phyloP scores from a whole-genome alignment of 1,140 invertebrate genomes.

The Homalodisca vitripennis region DNA sequence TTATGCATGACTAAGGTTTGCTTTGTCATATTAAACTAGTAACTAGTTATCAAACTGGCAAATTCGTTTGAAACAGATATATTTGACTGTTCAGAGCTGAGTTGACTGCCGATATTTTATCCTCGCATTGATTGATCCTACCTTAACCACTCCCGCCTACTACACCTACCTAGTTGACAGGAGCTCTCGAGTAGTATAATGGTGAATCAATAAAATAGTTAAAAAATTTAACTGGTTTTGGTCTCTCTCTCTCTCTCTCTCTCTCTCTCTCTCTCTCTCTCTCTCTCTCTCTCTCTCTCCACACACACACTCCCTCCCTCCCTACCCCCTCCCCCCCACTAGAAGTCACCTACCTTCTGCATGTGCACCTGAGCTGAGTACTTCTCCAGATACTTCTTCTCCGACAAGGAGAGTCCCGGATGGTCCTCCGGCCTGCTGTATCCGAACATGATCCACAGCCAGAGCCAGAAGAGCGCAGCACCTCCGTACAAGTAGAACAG shows the following conservation, averaged over 20 bases:
- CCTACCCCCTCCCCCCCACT: background rate
- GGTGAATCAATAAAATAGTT: background rate
- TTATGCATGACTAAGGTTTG: no score
- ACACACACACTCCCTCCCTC: background rate
- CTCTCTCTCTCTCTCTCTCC: no score
- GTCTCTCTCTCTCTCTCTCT: no score
- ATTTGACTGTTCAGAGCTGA: no score
- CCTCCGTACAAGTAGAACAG: constrained; percentile 58
- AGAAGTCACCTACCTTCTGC: constrained; percentile 24
- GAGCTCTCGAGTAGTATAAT: background rate
- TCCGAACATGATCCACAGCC: constrained; percentile 60
- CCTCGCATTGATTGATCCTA: no score
- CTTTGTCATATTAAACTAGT: no score
- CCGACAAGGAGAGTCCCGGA: constrained; percentile 64
- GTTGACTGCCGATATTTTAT: no score
- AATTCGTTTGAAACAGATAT: no score
- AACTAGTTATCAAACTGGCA: no score
- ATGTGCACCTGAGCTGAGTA: constrained; percentile 12
- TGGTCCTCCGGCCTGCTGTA: constrained; percentile 73
- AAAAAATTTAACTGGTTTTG: background rate
- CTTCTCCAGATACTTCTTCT: constrained; percentile 60
- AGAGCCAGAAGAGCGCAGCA: constrained; percentile 47
- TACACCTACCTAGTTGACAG: background rate
- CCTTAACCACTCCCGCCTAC: background rate
- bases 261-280: no score